Conservation (phyloP, 2,888 invertebrate species). For the Scaptomyza parva region DNA sequence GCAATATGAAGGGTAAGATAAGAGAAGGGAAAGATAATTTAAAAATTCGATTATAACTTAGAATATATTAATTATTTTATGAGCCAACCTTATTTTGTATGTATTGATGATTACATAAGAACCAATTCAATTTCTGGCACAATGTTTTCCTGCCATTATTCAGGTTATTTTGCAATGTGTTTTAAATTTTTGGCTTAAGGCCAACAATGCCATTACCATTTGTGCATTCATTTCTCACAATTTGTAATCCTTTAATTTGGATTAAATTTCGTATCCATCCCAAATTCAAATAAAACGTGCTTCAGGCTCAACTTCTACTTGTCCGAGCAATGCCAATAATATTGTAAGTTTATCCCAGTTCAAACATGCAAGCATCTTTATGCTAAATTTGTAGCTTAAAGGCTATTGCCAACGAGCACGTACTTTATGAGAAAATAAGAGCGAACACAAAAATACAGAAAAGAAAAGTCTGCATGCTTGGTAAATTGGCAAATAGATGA, state of each 20-base stretch:
- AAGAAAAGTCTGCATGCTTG: neutral
- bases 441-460: neutral
- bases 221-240: constrained; percentile 2
- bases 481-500: neutral
- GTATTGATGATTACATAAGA: neutral
- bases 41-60: too few species aligned
- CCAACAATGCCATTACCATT: neutral
- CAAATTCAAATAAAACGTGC: neutral
- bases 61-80: neutral
- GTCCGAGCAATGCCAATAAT: constrained; percentile 5
- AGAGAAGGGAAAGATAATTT: too few species aligned
- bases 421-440: neutral
- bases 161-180: neutral
- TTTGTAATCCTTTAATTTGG: constrained; percentile 1
- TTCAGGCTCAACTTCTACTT: neutral
- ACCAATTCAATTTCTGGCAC: neutral
- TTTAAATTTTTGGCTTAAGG: neutral
- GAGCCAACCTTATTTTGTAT: neutral
- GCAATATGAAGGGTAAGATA: too few species aligned
- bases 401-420: neutral
- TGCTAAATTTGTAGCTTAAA: neutral
- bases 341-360: constrained; percentile 6
- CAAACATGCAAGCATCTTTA: constrained; percentile 3
- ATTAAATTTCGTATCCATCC: constrained; percentile 1
- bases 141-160: neutral